Evolutionary conservation across 2,888 invertebrate species (phyloP), one percentile per base, ranked within the genome.

Genomic region (Limnephilus marmoratus): DNA sequence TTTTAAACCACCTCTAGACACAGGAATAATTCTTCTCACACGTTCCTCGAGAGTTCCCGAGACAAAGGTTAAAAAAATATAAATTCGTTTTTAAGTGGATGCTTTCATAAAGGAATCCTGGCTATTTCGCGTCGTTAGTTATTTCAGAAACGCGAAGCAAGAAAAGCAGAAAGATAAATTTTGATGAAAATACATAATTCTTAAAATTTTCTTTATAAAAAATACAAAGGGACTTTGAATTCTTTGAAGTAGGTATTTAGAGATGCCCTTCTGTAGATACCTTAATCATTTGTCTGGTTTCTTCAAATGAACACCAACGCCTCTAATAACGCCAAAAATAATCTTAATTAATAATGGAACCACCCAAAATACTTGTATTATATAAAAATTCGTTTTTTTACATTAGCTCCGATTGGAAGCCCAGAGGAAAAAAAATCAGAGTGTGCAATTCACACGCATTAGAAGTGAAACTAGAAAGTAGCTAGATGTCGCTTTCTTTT

Each of bases 11-110:
- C 45, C 86, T 86, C 49, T 49, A 12, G 86, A 49, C 15, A 41
- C 37, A 4, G 13, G 49, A 86, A 86, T 49, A 86, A 86, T 29
- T 86, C 45, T 86, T 45, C 86, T 86, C 86, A 37, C 34, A 41
- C 37, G 34, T 18, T 13, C 34, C 37, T 68, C 0, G 68, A n/a
- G 24, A 68, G 24, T 68, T 24, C n/a, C 24, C 68, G 68, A 68
- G 68, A 68, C 68, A 68, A 68, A 24, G 68, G 68, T 68, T 68
- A 68, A 4, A 68, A 68, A 68, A 68, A 68, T 68, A 68, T 68
- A 68, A 68, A 68, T 68, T 68, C 68, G 9, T 68, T 68, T 68
- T 68, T 68, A 68, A 68, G 68, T 68, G 68, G 24, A 68, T 68
- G 68, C 68, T 68, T n/a, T 68, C n/a, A 68, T 68, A 68, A 24